Percentiles rank a stretch among this genome's conserved stretches.
Conservation (phyloP, 2,797 vertebrate genomes). For the Caiman crocodilus region DNA sequence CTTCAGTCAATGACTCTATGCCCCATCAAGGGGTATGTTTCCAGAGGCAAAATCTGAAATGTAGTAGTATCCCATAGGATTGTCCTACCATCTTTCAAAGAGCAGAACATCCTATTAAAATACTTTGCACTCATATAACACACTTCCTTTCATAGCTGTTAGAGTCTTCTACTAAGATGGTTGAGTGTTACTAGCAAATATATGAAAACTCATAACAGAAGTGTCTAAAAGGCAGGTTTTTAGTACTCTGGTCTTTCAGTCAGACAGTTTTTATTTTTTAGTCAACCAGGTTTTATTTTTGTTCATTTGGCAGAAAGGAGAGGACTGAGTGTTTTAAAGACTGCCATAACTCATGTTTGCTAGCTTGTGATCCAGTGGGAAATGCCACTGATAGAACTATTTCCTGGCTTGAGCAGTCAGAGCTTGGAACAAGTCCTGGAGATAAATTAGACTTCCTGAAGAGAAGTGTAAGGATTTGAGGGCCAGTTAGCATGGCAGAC, state of each 20-base stretch:
- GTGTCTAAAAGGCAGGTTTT: not conserved
- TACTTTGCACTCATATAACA: not conserved
- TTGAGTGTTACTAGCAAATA: not conserved
- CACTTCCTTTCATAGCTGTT: not conserved
- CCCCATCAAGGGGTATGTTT: not conserved
- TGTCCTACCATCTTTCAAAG: not conserved
- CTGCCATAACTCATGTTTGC: not conserved
- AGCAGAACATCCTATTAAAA: not conserved
- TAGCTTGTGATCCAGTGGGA: conserved; percentile 50
- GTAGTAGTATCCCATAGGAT: not conserved
- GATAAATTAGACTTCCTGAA: conserved; percentile 32
- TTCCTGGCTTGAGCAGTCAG: not conserved
- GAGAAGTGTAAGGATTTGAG: conserved; percentile 13
- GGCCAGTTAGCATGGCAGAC: not conserved
- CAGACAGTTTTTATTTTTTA: not conserved
- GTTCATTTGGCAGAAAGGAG: not conserved
- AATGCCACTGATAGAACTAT: not conserved
- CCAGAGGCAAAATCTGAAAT: not conserved
- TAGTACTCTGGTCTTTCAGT: not conserved
- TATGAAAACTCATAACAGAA: not conserved
- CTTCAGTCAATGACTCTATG: not conserved
- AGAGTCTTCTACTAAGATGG: not conserved
- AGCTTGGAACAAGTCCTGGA: conserved; percentile 3
- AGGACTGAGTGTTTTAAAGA: not conserved
- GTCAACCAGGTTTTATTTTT: not conserved